These are phyloP conservation scores for Epinotia ramella DNA, from an alignment of 2,888 invertebrate genomes.

Conservation along the genomic window DNA sequence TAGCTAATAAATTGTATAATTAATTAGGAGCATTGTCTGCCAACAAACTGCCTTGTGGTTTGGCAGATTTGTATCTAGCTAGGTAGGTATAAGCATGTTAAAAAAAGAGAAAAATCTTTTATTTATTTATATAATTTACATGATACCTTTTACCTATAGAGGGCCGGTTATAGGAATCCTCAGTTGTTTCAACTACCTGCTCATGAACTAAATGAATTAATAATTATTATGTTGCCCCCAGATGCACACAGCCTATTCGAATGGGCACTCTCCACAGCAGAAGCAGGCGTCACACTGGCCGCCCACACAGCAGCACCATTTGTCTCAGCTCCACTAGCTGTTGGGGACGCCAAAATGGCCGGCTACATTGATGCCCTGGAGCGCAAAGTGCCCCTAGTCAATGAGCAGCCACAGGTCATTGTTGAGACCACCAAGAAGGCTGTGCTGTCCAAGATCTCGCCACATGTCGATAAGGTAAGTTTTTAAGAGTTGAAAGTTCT, in stretches of 20 bases:
- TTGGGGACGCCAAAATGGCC: constrained; percentile 88
- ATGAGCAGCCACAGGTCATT: constrained; percentile 87
- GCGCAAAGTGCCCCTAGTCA: constrained; percentile 87
- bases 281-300: constrained; percentile 87
- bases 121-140: too few species aligned
- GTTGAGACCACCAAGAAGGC: constrained; percentile 85
- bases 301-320: constrained; percentile 87
- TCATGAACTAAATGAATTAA: not conserved
- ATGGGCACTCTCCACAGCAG: constrained; percentile 89
- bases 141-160: too few species aligned
- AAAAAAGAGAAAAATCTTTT: too few species aligned
- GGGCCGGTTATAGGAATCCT: too few species aligned
- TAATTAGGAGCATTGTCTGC: too few species aligned
- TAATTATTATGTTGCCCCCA: constrained; percentile 50
- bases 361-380: constrained; percentile 88
- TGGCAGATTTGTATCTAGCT: too few species aligned
- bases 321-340: constrained; percentile 78
- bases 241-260: constrained; percentile 87
- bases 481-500: too few species aligned
- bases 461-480: constrained; percentile 81
- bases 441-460: constrained; percentile 84
- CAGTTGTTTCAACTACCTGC: not conserved
- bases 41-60: too few species aligned
- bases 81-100: too few species aligned
- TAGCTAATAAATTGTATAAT: too few species aligned